Percentiles rank a stretch among this genome's conserved stretches.
These are phyloP conservation scores for Drosophila melanosoma DNA, from an alignment of 2,888 invertebrate species.

Conservation along the genomic window DNA sequence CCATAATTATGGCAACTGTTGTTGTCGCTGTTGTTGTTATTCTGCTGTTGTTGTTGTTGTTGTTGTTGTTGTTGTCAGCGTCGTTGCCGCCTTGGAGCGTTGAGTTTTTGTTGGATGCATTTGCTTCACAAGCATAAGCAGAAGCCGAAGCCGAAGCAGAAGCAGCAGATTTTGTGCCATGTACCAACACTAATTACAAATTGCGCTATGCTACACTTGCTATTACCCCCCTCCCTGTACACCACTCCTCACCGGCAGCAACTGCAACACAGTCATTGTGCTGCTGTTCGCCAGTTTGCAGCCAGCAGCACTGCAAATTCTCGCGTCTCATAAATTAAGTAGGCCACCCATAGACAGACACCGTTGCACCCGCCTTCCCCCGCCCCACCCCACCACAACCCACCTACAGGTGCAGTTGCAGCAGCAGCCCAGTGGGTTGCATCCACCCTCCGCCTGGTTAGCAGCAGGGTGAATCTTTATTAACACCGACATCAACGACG, in stretches of 20 bases:
- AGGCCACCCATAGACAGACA: slow-evolving; percentile 74
- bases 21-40: slow-evolving; percentile 15
- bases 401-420: slow-evolving; percentile 37
- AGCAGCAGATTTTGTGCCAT: slow-evolving; percentile 65
- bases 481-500: slow-evolving; percentile 78
- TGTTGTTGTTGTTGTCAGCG: slow-evolving; percentile 31
- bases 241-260: background rate
- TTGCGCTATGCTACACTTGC: slow-evolving; percentile 65
- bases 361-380: slow-evolving; percentile 3
- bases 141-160: slow-evolving; percentile 20
- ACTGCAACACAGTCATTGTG: background rate
- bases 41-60: slow-evolving; percentile 6
- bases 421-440: slow-evolving; percentile 59
- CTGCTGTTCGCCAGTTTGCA: slow-evolving; percentile 27
- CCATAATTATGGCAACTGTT: slow-evolving; percentile 60
- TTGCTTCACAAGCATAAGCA: slow-evolving; percentile 33
- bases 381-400: background rate
- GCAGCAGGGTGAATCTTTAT: slow-evolving; percentile 71
- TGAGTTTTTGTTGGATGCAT: slow-evolving; percentile 69
- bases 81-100: slow-evolving; percentile 55
- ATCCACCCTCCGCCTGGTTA: slow-evolving; percentile 27
- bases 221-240: background rate
- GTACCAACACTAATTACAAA: slow-evolving; percentile 78
- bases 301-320: slow-evolving; percentile 68
- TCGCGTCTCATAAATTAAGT: slow-evolving; percentile 81